phyloP scores from a whole-genome alignment of 2,888 invertebrate genomes.

The Macaria liturata region DNA sequence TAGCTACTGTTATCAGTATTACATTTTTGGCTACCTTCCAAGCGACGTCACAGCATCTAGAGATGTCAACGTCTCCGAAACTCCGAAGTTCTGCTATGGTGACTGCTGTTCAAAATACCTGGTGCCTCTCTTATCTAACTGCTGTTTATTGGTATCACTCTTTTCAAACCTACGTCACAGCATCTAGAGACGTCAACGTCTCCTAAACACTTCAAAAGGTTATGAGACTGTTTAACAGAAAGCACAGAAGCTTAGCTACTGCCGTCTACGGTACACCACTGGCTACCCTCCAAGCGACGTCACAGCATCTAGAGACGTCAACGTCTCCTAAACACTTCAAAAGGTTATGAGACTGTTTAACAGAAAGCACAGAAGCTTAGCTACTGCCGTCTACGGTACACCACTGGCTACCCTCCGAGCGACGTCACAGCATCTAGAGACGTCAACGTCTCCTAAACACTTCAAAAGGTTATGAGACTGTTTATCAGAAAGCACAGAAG shows the following conservation, averaged over 20 bases:
- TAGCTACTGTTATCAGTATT: no score
- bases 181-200: not conserved
- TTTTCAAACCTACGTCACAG: conserved; percentile 13
- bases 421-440: conserved; percentile 36
- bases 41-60: conserved; percentile 34
- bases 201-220: not conserved
- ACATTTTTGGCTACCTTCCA: no score
- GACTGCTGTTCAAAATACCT: no score
- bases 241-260: not conserved
- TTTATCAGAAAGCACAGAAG: not conserved
- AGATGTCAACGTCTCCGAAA: no score
- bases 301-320: conserved; percentile 26
- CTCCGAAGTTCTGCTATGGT: no score
- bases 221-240: no score
- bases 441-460: not conserved
- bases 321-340: not conserved
- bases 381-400: not conserved
- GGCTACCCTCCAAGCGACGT: conserved; percentile 41
- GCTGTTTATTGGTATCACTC: no score
- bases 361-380: not conserved
- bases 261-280: conserved; percentile 12
- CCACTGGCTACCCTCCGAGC: conserved; percentile 36
- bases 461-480: no score
- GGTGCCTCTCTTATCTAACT: no score
- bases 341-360: no score